Conservation (phyloP, 2,888 invertebrate genomes). For the Tetranychus truncatus region DNA sequence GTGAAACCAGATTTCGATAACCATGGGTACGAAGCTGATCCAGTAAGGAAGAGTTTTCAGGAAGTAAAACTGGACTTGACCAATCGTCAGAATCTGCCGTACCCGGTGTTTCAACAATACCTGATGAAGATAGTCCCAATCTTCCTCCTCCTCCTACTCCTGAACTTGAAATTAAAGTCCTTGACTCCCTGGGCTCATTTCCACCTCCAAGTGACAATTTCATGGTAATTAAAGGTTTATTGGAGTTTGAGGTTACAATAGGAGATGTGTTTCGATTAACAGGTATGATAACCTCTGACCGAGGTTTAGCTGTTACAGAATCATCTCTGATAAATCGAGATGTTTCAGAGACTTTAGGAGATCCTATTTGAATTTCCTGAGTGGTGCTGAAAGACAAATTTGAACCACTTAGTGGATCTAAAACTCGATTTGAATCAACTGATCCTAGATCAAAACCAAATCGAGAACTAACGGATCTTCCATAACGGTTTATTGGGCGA, state of each 20-base stretch:
- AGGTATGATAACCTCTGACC: neutral
- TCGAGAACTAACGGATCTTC: slow-evolving; percentile 16
- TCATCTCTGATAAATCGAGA: neutral
- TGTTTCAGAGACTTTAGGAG: neutral
- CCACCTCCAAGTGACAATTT: slow-evolving; percentile 10
- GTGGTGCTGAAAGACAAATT: slow-evolving; percentile 11
- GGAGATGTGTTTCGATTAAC: neutral
- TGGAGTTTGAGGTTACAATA: neutral
- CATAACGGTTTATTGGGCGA: slow-evolving; percentile 14
- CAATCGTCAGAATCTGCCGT: neutral
- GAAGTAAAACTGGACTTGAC: slow-evolving; percentile 10
- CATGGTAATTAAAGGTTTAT: slow-evolving; percentile 7
- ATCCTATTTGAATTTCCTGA: slow-evolving; percentile 1
- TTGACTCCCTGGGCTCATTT: neutral
- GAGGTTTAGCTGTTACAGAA: neutral
- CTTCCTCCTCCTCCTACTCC: neutral
- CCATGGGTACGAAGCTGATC: slow-evolving; percentile 27
- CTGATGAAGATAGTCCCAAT: neutral
- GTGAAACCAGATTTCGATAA: slow-evolving; percentile 25
- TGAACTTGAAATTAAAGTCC: slow-evolving; percentile 1
- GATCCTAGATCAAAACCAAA: neutral
- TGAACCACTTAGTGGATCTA: neutral
- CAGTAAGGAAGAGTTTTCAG: slow-evolving; percentile 23
- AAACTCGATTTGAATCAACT: neutral
- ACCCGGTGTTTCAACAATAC: neutral